A percentile compares a stretch with the other conserved stretches of the same genome.
These are phyloP conservation scores for Caerostris darwini DNA, from an alignment of 1,140 invertebrate species.

Conservation along the genomic window DNA sequence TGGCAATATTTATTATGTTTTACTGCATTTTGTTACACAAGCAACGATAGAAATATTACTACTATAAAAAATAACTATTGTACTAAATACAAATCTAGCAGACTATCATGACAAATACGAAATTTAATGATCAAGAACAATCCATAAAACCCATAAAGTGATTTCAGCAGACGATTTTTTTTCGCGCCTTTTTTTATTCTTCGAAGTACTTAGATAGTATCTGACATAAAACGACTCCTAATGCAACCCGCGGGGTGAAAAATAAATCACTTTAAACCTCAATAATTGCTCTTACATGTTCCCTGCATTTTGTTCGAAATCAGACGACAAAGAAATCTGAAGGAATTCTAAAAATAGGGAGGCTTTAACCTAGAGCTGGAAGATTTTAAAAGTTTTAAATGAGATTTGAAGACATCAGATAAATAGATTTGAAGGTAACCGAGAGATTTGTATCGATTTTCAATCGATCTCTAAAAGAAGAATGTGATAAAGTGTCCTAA, in stretches of 20 bases:
- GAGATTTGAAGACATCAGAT: neutral
- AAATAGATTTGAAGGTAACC: neutral
- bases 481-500: neutral
- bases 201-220: conserved; percentile 3
- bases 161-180: neutral
- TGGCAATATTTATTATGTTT: too few species aligned
- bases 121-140: conserved; percentile 1
- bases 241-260: conserved; percentile 27
- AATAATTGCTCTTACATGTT: conserved; percentile 13
- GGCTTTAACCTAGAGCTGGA: neutral
- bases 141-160: conserved; percentile 45
- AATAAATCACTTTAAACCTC: conserved; percentile 43
- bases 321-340: neutral
- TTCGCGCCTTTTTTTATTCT: neutral
- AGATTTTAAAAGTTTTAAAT: neutral
- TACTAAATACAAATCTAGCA: neutral
- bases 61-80: too few species aligned
- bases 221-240: conserved; percentile 18
- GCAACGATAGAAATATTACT: too few species aligned
- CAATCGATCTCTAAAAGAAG: neutral
- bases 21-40: too few species aligned
- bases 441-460: neutral
- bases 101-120: neutral
- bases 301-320: too few species aligned
- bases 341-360: neutral